phyloP scores from a whole-genome alignment of 2,113 vertebrate species.

The Copsychus sechellarum region DNA sequence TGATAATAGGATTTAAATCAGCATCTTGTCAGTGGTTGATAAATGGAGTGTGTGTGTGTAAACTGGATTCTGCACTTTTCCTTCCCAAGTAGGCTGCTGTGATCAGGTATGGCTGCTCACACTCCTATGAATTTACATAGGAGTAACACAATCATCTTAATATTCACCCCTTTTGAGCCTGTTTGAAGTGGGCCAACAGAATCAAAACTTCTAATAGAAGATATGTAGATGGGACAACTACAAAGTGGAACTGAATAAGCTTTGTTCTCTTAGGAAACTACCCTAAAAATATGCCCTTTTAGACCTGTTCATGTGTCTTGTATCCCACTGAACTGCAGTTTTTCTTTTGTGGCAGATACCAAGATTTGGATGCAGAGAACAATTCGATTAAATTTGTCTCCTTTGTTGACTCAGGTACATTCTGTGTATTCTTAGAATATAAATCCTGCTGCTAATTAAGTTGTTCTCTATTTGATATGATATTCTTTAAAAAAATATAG shows the following conservation, averaged over 20 bases:
- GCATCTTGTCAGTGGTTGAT: background rate
- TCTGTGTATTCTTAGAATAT: background rate
- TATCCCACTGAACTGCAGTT: background rate
- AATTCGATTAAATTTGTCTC: constrained; percentile 7
- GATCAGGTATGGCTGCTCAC: background rate
- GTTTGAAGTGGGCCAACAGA: background rate
- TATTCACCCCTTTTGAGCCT: background rate
- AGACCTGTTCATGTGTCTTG: background rate
- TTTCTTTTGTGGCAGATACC: background rate
- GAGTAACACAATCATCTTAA: background rate
- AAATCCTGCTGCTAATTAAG: constrained; percentile 3
- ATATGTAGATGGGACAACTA: background rate
- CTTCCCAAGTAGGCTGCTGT: background rate
- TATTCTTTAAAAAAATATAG: background rate
- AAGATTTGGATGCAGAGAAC: background rate
- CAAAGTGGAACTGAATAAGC: background rate
- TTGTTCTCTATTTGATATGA: background rate
- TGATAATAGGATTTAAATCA: background rate
- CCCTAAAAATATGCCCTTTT: background rate
- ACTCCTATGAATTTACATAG: background rate
- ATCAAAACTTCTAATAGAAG: background rate
- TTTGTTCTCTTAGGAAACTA: background rate
- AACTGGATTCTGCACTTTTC: background rate
- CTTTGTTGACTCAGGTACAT: background rate
- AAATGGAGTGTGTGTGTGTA: background rate